These are phyloP conservation scores for Drosophila chauvacae DNA, from an alignment of 1,140 invertebrate species.

Conservation along the genomic window DNA sequence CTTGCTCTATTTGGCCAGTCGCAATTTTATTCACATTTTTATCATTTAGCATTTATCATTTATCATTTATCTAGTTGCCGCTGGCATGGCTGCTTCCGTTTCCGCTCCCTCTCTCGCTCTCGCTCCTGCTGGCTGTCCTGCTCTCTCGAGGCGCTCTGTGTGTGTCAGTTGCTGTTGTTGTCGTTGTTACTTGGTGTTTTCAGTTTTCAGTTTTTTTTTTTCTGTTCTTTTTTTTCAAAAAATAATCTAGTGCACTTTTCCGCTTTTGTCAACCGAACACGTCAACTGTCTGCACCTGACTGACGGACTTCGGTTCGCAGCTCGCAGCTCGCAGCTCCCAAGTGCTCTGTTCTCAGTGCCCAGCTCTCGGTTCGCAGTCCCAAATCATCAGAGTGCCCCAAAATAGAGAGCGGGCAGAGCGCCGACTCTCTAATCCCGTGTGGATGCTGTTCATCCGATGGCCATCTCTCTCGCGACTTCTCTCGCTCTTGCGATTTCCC, in stretches of 20 bases:
- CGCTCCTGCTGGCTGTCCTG: conserved; percentile 25
- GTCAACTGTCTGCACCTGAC: conserved; percentile 84
- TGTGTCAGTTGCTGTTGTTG: conserved; percentile 30
- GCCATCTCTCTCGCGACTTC: conserved; percentile 12
- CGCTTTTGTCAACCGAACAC: conserved; percentile 82
- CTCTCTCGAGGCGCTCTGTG: conserved; percentile 18
- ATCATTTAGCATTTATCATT: conserved; percentile 19
- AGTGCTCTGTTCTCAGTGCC: conserved; percentile 11
- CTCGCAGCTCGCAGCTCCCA: conserved; percentile 29
- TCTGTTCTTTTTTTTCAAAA: not conserved
- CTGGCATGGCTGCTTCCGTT: conserved; percentile 31
- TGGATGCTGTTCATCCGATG: conserved; percentile 68
- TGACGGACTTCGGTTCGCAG: conserved; percentile 48
- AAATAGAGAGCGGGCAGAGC: conserved; percentile 58
- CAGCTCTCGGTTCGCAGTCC: conserved; percentile 23
- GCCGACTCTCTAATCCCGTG: conserved; percentile 43
- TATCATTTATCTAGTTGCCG: conserved; percentile 19
- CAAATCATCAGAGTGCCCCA: conserved; percentile 9
- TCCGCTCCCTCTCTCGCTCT: conserved; percentile 7
- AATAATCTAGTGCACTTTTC: conserved; percentile 52
- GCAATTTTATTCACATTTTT: conserved; percentile 47
- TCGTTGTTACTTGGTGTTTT: conserved; percentile 5
- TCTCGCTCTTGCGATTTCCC: conserved; percentile 4
- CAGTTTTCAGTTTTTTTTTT: not conserved
- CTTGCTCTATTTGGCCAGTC: conserved; percentile 34